Percentiles rank a stretch among this genome's conserved stretches.
These are phyloP conservation scores for Python bivittatus DNA, from an alignment of 2,113 vertebrate species.

Conservation along the genomic window DNA sequence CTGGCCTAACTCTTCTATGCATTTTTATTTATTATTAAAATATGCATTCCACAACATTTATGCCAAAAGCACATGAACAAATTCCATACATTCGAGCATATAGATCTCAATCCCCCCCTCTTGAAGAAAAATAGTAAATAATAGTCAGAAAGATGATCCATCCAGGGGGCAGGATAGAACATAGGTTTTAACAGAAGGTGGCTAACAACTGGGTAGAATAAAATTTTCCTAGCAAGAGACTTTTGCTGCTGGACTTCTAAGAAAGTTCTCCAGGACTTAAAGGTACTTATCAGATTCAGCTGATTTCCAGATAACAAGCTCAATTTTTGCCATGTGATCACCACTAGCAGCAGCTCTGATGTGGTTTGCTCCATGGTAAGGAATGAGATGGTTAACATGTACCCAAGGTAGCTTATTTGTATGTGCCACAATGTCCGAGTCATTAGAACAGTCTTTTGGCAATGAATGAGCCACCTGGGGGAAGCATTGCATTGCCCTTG, in stretches of 20 bases:
- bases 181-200: not conserved
- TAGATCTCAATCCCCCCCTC: not conserved
- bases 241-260: not conserved
- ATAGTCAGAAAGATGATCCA: not conserved
- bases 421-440: not conserved
- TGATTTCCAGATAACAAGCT: not conserved
- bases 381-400: not conserved
- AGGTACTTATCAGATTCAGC: not conserved
- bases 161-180: not conserved
- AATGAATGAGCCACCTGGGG: not conserved
- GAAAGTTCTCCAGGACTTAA: not conserved
- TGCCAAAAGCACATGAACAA: not conserved
- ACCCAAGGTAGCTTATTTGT: too few relatives aligned
- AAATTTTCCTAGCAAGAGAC: not conserved
- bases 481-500: not conserved
- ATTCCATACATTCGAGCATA: not conserved
- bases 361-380: not conserved
- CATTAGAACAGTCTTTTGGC: not conserved
- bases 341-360: not conserved
- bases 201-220: not conserved
- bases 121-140: not conserved
- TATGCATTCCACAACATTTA: not conserved
- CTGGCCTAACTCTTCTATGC: not conserved
- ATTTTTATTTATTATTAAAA: not conserved
- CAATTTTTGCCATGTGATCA: not conserved